Evolutionary conservation across 30 jellyfish, hydroid and myxozoan species (phyloP).

Genomic region (Aurelia coerulea): DNA sequence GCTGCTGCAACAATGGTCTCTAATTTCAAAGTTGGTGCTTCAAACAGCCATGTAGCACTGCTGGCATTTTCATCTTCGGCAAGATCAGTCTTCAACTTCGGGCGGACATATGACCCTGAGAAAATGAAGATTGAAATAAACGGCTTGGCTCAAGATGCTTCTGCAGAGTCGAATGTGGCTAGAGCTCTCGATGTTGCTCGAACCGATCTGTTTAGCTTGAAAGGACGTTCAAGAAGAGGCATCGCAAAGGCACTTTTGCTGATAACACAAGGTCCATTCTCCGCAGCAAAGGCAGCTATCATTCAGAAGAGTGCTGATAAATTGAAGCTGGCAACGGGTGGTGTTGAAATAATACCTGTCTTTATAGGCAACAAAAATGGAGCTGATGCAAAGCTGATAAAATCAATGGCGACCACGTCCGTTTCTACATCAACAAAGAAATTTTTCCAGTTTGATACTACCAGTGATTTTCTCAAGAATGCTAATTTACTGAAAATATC

Average conservation of each 20-base stretch:
- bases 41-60: constrained; percentile 83
- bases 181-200: constrained; percentile 55
- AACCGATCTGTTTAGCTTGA: constrained; percentile 74
- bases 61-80: constrained; percentile 71
- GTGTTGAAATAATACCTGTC: constrained; percentile 77
- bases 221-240: constrained; percentile 85
- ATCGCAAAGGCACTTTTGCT: constrained; percentile 79
- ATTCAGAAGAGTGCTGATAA: constrained; percentile 70
- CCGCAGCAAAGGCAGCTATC: constrained; percentile 32
- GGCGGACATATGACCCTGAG: constrained; percentile 52
- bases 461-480: constrained; percentile 49
- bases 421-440: constrained; percentile 11
- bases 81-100: constrained; percentile 61
- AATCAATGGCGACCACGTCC: constrained; percentile 59
- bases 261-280: constrained; percentile 73
- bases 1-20: constrained; percentile 72
- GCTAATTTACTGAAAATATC: constrained; percentile 68
- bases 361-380: constrained; percentile 72
- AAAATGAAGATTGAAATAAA: constrained; percentile 65
- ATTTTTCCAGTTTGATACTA: constrained; percentile 49
- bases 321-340: constrained; percentile 65
- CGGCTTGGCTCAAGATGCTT: constrained; percentile 59
- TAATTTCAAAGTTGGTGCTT: constrained; percentile 74
- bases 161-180: constrained; percentile 59
- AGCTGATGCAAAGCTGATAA: constrained; percentile 39